phyloP scores from a whole-genome alignment of 2,888 invertebrate genomes.

The Maniola hyperantus region DNA sequence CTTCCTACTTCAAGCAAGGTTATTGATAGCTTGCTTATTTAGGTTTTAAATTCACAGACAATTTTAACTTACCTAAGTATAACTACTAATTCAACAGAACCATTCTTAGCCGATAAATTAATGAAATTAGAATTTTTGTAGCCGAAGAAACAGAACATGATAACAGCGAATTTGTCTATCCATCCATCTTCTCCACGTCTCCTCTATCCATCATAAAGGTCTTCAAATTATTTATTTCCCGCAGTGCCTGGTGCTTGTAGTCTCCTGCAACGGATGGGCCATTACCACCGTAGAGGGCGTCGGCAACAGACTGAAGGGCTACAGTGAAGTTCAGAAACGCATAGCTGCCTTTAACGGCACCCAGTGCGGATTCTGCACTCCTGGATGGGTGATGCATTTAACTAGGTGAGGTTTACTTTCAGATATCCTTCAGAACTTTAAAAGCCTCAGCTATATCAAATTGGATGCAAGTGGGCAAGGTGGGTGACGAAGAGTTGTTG shows the following conservation, averaged over 20 bases:
- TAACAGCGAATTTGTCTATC: too few relatives aligned
- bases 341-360: conserved; percentile 84
- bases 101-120: too few relatives aligned
- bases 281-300: conserved; percentile 89
- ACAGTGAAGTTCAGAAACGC: conserved; percentile 84
- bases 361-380: conserved; percentile 89
- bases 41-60: too few relatives aligned
- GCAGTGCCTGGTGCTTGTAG: conserved; percentile 79
- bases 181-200: too few relatives aligned
- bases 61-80: too few relatives aligned
- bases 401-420: conserved; percentile 69
- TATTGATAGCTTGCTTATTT: too few relatives aligned
- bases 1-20: too few relatives aligned
- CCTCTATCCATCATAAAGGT: too few relatives aligned
- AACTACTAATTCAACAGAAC: too few relatives aligned
- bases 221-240: background rate
- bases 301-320: conserved; percentile 83
- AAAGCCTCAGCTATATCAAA: background rate
- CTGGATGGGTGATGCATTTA: conserved; percentile 90
- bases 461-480: too few relatives aligned
- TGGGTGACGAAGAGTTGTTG: background rate
- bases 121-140: too few relatives aligned
- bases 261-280: conserved; percentile 85
- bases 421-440: background rate
- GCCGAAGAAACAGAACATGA: too few relatives aligned